A percentile compares a stretch with the other conserved stretches of the same genome.
These are phyloP conservation scores for Dendrolimus houi DNA, from an alignment of 2,888 invertebrate genomes.

Conservation along the genomic window DNA sequence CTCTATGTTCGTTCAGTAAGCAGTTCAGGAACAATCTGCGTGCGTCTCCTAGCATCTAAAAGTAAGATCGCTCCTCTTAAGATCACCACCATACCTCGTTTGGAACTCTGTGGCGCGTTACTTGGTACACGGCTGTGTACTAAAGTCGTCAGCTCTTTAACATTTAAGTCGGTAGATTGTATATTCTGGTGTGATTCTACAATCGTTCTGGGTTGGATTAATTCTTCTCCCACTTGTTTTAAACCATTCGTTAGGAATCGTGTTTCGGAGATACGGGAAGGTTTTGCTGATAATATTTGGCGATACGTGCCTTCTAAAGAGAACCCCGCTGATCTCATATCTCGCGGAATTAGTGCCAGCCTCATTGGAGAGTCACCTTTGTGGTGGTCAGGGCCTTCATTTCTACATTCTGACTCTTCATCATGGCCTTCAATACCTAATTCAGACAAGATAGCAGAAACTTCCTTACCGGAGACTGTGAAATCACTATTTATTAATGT, in stretches of 20 bases:
- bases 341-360: constrained; percentile 14
- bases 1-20: constrained; percentile 9
- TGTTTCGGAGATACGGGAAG: constrained; percentile 15
- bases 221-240: constrained; percentile 4
- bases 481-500: constrained; percentile 3
- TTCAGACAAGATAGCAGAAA: constrained; percentile 4
- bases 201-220: constrained; percentile 14
- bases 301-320: constrained; percentile 16
- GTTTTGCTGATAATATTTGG: constrained; percentile 10
- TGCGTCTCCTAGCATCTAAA: constrained; percentile 14
- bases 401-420: constrained; percentile 1
- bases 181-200: constrained; percentile 12
- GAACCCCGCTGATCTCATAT: constrained; percentile 21
- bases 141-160: constrained; percentile 7
- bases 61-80: constrained; percentile 14
- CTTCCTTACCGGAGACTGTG: constrained; percentile 1
- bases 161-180: background rate
- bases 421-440: no score
- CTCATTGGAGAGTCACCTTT: constrained; percentile 3
- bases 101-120: constrained; percentile 21
- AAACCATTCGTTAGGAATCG: constrained; percentile 12
- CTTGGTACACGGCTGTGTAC: constrained; percentile 12
- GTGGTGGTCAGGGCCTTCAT: constrained; percentile 19
- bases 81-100: constrained; percentile 14
- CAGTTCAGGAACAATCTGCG: constrained; percentile 2